Evolutionary conservation across 2,888 invertebrate species (phyloP), one percentile per base, ranked within the genome.

Genomic region (Synanthedon tipuliformis): DNA sequence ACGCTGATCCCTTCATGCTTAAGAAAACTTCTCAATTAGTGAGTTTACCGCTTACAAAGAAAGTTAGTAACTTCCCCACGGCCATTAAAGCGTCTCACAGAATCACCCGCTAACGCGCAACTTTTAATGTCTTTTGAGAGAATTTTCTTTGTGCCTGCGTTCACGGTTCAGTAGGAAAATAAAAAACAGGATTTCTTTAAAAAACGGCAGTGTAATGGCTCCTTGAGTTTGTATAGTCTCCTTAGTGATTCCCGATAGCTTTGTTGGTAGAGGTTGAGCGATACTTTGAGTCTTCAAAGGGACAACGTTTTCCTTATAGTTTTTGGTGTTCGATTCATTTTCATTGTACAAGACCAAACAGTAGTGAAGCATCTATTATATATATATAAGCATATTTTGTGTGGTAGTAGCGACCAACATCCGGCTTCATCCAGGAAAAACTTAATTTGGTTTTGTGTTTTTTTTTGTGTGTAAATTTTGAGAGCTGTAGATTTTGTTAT

Each of bases 91-190:
- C 50, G 34, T 12, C 50, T 50, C 34, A 27, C 13, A 27, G 41
- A 41, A 49, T 49, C 16, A 49, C 23, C 49, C 45, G 67, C 62
- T 62, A 65, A 65, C 69, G 68, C 68, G 67, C 69, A 80, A 81
- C 73, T 81, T 81, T 81, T 80, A 80, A 81, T 80, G 80, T 78
- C 71, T 73, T 73, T 63, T 61, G 67, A 57, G 63, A 61, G 62
- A 60, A 61, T 68, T 71, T 67, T 68, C 68, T 75, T 76, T 77
- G 72, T 75, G 68, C 67, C 62, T 52, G 57, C 53, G 61, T 45
- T 60, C 64, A 64, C 60, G 66, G 69, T 62, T 65, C 63, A 63
- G 59, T 59, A 61, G 54, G 57, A 64, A 62, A 66, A 68, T 66
- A 71, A 73, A 66, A 66, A 68, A 66, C 65, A 67, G 58, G 56